Evolutionary conservation across 2,888 invertebrate species (phyloP), one percentile per base, ranked within the genome.

Genomic region (Tetragnatha montana): DNA sequence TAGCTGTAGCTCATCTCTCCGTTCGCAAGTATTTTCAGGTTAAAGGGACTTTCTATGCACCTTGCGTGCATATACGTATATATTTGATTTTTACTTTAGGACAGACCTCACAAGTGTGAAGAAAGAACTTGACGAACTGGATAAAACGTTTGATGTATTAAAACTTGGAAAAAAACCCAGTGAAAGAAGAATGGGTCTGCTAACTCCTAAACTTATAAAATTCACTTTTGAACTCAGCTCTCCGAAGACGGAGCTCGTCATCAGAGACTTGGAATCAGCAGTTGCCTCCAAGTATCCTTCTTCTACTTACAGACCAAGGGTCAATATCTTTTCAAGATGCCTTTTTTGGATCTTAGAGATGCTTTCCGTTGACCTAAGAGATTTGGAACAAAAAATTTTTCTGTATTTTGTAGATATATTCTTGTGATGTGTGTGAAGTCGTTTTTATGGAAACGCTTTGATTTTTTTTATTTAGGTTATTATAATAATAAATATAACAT

Each of bases 231-330:
- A 35, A 1, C 60, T 70, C 35, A 12, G 14, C 19, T 19, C 70
- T 0, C 70, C 81, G 0, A 70, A 81, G 2, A n/a, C 21, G 8
- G 49, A 49, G 70, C 10, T 81, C 10, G 81, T 81, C 1, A 69
- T 81, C 10, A 49, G 69, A 10, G 81, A 81, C 35, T 47, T 81
- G 3, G 81, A 70, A 49, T 10, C 81, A 49, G 81, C 81, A 8
- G 69, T 81, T 0, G 47, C 49, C 8, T n/a, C 19, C 19, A 70
- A 70, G 19, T 81, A 81, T 70, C 81, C 81, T 51, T 35, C 47
- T 21, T 47, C 68, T 12, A 47, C 35, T 10, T 81, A 81, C 69
- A 81, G 21, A 21, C 81, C 81, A 6, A 10, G 81, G 49, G 70
- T 69, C 4, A 70, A 49, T 21, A 2, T 81, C 8, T 19, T 81